Conservation (phyloP, 2,888 invertebrate genomes). For the Acleris laterana region DNA sequence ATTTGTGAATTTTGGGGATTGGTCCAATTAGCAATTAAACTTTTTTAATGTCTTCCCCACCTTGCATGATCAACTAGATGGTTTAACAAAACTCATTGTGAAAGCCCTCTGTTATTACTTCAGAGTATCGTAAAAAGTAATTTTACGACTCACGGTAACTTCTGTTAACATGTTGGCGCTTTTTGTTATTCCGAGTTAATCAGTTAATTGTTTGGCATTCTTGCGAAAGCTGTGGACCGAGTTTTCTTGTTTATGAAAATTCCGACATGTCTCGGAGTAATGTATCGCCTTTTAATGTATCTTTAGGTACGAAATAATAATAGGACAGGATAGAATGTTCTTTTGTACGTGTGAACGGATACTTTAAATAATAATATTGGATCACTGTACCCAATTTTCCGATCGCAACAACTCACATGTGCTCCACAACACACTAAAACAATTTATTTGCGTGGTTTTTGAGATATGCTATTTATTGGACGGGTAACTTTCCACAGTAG, state of each 20-base stretch:
- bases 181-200: conserved; percentile 19
- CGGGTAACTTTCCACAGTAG: no score
- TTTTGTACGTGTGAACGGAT: no score
- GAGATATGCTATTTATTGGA: not conserved
- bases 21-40: not conserved
- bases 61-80: no score
- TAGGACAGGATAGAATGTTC: no score
- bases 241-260: conserved; percentile 18
- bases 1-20: not conserved
- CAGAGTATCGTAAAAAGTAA: conserved; percentile 22
- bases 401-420: no score
- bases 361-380: no score
- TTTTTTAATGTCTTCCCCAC: no score
- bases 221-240: conserved; percentile 19
- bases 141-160: conserved; percentile 20
- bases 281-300: conserved; percentile 6
- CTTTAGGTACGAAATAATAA: no score
- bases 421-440: no score
- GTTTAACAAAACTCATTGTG: conserved; percentile 4
- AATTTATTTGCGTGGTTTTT: no score
- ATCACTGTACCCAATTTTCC: no score
- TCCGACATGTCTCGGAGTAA: conserved; percentile 9
- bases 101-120: conserved; percentile 5
- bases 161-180: conserved; percentile 13
- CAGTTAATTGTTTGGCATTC: conserved; percentile 9